Percentiles rank a stretch among this genome's conserved stretches.
These are phyloP conservation scores for Cichladusa arquata DNA, from an alignment of 2,113 vertebrate species.

Conservation along the genomic window DNA sequence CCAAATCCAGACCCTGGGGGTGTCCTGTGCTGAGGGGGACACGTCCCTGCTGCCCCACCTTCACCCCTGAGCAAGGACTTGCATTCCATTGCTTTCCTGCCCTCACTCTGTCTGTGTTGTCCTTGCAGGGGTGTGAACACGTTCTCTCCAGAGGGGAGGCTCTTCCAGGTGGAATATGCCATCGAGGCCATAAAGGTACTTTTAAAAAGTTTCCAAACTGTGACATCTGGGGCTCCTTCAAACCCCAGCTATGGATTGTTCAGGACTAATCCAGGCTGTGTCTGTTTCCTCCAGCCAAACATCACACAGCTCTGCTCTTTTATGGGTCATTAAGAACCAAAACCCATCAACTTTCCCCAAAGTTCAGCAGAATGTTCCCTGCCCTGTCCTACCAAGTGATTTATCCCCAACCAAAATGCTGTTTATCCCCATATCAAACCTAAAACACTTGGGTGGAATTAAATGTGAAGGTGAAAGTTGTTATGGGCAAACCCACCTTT, in stretches of 20 bases:
- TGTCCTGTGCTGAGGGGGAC: neutral
- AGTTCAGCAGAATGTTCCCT: accelerated
- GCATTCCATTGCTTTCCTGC: accelerated
- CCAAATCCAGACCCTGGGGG: accelerated
- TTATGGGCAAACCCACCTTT: accelerated
- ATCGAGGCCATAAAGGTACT: slow-evolving; percentile 97
- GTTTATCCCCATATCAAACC: neutral
- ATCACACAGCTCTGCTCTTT: neutral
- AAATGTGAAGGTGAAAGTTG: neutral
- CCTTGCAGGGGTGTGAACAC: slow-evolving; percentile 93
- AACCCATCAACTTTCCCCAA: accelerated
- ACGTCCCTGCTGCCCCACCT: no score
- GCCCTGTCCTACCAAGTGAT: neutral
- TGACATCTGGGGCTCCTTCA: accelerated
- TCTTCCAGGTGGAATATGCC: slow-evolving; percentile 99
- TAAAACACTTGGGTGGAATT: neutral
- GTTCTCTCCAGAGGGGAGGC: slow-evolving; percentile 96
- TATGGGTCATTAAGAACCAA: accelerated
- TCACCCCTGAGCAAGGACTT: neutral
- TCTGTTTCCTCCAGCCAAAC: neutral
- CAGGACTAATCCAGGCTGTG: neutral
- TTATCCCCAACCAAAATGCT: neutral
- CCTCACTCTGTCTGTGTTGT: neutral
- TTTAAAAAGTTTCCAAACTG: accelerated
- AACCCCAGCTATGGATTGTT: neutral